Conservation (phyloP, 2,113 vertebrate species). For the Gobius niger region DNA sequence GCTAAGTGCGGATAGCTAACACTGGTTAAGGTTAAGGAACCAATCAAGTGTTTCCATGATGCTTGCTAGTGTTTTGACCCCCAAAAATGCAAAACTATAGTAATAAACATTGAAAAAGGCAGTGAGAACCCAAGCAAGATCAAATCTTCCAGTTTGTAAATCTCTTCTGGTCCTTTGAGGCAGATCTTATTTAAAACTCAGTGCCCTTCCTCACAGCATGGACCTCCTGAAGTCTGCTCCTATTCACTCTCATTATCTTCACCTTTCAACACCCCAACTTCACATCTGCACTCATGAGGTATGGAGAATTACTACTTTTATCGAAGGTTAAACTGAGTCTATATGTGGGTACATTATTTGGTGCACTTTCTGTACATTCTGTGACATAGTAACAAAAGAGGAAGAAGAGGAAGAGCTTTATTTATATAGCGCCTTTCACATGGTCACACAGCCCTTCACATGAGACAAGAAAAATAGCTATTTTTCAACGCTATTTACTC, state of each 20-base stretch:
- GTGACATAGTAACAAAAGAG: too few species aligned
- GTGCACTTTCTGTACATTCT: background rate
- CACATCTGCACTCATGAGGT: background rate
- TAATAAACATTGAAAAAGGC: too few species aligned
- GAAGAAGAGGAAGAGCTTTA: too few species aligned
- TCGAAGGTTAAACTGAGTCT: slow-evolving; percentile 13
- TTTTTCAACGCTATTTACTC: background rate
- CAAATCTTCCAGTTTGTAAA: too few species aligned
- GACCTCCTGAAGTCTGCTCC: slow-evolving; percentile 10
- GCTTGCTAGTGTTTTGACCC: too few species aligned
- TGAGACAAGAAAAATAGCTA: background rate
- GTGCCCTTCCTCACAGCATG: slow-evolving; percentile 11
- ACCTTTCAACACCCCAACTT: slow-evolving; percentile 3
- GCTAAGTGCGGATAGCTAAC: too few species aligned
- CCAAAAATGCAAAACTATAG: too few species aligned
- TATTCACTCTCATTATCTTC: slow-evolving; percentile 38
- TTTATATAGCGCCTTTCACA: too few species aligned
- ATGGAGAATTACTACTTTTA: slow-evolving; percentile 16
- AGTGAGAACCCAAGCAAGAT: too few species aligned
- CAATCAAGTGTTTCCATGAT: too few species aligned
- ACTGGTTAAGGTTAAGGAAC: too few species aligned
- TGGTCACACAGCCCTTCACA: too few species aligned
- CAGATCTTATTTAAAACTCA: slow-evolving; percentile 18
- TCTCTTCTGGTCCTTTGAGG: slow-evolving; percentile 11
- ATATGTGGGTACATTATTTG: background rate